Conservation (phyloP, 1,140 invertebrate species). For the Neuroterus valhalla region DNA sequence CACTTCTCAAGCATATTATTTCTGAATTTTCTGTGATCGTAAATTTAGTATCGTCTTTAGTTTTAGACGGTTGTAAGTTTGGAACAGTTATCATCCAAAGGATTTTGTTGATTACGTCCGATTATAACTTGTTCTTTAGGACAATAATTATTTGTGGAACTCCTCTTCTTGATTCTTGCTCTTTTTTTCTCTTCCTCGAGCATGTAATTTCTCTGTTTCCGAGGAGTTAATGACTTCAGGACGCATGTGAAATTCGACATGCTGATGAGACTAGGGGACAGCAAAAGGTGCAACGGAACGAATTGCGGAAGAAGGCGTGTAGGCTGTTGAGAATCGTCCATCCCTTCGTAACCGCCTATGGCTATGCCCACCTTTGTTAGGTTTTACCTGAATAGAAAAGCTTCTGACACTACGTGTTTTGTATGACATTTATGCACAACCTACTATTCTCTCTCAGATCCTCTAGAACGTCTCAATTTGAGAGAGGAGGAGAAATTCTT, state of each 20-base stretch:
- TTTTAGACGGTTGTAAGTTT: too few relatives aligned
- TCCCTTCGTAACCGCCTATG: constrained; percentile 4
- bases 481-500: too few relatives aligned
- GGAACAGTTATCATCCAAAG: too few relatives aligned
- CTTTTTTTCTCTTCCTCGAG: background rate
- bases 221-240: constrained; percentile 15
- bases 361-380: constrained; percentile 5
- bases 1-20: too few relatives aligned
- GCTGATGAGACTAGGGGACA: constrained; percentile 28
- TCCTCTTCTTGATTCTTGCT: background rate
- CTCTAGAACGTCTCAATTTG: too few relatives aligned
- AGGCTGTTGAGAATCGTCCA: background rate
- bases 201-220: constrained; percentile 27
- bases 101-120: too few relatives aligned
- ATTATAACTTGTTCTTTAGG: background rate
- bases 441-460: too few relatives aligned
- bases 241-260: constrained; percentile 26
- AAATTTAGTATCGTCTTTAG: too few relatives aligned
- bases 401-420: background rate
- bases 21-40: too few relatives aligned
- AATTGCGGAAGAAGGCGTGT: constrained; percentile 26
- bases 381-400: background rate
- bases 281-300: constrained; percentile 28
- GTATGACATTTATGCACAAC: too few relatives aligned
- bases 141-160: constrained; percentile 3